phyloP scores from a whole-genome alignment of 2,797 vertebrate species.

The Propithecus deckenii region DNA sequence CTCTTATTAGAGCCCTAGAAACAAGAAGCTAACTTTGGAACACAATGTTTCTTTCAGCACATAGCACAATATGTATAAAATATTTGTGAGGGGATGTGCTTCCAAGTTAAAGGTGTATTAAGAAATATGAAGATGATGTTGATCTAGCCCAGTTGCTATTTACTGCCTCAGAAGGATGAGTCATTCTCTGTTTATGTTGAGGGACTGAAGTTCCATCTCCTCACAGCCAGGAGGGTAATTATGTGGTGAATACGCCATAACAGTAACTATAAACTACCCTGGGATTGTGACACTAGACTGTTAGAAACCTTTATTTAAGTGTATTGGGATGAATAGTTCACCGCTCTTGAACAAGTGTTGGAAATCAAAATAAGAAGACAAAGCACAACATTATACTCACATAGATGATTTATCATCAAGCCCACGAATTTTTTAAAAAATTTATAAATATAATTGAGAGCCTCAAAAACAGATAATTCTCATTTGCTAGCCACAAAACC shows the following conservation, averaged over 20 bases:
- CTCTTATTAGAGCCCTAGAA: neutral
- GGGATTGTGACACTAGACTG: neutral
- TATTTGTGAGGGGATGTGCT: neutral
- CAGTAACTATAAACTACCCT: neutral
- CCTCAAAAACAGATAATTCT: neutral
- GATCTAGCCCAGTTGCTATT: neutral
- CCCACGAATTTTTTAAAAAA: neutral
- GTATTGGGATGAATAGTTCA: neutral
- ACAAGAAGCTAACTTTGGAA: neutral
- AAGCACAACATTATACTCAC: neutral
- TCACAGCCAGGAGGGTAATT: neutral
- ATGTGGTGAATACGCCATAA: neutral
- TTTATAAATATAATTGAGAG: neutral
- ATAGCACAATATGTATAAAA: neutral
- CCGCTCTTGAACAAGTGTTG: neutral
- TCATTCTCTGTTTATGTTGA: conserved; percentile 30
- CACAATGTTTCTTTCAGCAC: neutral
- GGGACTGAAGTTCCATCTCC: neutral
- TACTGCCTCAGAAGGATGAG: neutral
- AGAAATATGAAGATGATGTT: neutral
- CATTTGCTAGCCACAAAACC: neutral
- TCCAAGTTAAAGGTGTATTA: neutral
- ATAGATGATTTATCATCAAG: neutral
- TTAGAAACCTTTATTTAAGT: neutral
- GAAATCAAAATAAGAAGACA: neutral